phyloP scores from a whole-genome alignment of 1,140 invertebrate genomes.

The Antheraea pernyi region DNA sequence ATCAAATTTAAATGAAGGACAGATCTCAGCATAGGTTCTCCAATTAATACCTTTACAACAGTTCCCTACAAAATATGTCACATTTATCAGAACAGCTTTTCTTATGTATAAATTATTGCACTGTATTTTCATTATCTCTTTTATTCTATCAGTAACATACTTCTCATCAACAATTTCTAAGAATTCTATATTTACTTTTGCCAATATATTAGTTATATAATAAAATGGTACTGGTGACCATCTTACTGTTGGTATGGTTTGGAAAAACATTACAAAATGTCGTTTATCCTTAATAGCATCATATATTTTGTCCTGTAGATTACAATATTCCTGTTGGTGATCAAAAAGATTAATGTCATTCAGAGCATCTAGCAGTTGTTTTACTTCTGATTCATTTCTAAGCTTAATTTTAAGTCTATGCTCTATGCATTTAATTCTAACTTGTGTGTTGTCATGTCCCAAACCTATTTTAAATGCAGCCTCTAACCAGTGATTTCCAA shows the following conservation, averaged over 20 bases:
- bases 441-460: slow-evolving; percentile 60
- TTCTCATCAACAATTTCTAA: slow-evolving; percentile 17
- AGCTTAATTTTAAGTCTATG: slow-evolving; percentile 43
- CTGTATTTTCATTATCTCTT: slow-evolving; percentile 50
- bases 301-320: slow-evolving; percentile 38
- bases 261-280: slow-evolving; percentile 39
- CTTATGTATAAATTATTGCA: slow-evolving; percentile 60
- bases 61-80: slow-evolving; percentile 49
- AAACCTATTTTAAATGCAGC: slow-evolving; percentile 60
- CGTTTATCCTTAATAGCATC: slow-evolving; percentile 30
- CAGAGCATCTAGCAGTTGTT: slow-evolving; percentile 45
- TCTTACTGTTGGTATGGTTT: slow-evolving; percentile 45
- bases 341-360: slow-evolving; percentile 64
- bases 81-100: slow-evolving; percentile 50
- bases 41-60: slow-evolving; percentile 39
- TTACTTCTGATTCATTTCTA: slow-evolving; percentile 37
- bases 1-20: slow-evolving; percentile 25
- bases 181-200: slow-evolving; percentile 24
- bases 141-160: slow-evolving; percentile 29
- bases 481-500: slow-evolving; percentile 53
- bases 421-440: slow-evolving; percentile 53
- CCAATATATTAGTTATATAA: slow-evolving; percentile 43
- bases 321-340: slow-evolving; percentile 29
- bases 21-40: slow-evolving; percentile 40
- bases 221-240: slow-evolving; percentile 65